Base-by-base conservation (phyloP, 2,113 vertebrate genomes). In the Sinocyclocheilus rhinocerous region DNA sequence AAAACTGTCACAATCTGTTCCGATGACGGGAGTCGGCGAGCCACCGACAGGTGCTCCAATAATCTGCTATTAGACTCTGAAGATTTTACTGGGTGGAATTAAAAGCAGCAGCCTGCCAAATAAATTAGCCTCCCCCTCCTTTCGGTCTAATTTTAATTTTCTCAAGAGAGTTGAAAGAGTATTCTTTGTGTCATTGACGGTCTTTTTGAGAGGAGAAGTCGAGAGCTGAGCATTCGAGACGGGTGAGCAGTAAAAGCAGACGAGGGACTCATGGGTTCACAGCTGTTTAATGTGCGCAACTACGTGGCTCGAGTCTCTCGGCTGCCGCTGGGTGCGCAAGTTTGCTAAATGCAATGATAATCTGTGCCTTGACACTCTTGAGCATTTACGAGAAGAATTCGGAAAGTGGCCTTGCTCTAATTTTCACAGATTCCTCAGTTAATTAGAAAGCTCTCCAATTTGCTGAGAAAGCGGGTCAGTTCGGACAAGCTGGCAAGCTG, bases 381-480 rank as follows among this genome's bases (percentile, higher is more conserved):
- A 69, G 87, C 80, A 0, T 92, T 89, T 11, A 18, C 73, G 93
- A 89, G 91, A 93, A 91, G 92, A 22, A 59, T 59, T 93, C 92
- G 91, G 90, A 72, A 65, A 94, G 90, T 84, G 36, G 91, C 92
- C 89, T 75, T 77, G 63, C 91, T 95, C 93, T 94, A 91, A 93
- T 95, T 95, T 85, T 93, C 33, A 92, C 92, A 94, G 91, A 93
- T 94, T 87, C 92, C 93, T 93, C 90, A 81, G 89, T 93, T 95
- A 96, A 96, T 96, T 95, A 96, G 94, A 95, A 95, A 94, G 93
- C 92, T 90, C 94, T 94, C 89, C 88, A 91, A 94, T 92, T 94
- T 94, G 91, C 94, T 91, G 91, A 89, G 91, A 93, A 95, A 90
- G 92, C 88, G 76, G 93, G 26, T 26, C 26, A 26, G 26, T 26